A percentile compares a stretch with the other conserved stretches of the same genome.
Evolutionary conservation across 2,888 invertebrate species (phyloP).

Genomic region (Bibio marci): DNA sequence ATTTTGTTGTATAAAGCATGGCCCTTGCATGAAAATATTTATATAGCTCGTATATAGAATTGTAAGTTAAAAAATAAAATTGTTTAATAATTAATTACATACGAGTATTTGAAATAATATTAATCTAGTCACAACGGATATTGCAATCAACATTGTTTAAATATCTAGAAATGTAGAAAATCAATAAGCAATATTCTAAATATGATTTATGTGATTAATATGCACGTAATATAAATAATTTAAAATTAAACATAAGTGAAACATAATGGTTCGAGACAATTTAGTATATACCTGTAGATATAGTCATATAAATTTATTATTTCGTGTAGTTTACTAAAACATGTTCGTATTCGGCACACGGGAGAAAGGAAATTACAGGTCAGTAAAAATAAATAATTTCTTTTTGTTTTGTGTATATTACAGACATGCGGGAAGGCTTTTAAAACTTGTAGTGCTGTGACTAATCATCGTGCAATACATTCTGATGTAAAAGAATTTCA

Average conservation of each 20-base stretch:
- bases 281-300: constrained; percentile 8
- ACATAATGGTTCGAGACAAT: constrained; percentile 9
- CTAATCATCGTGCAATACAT: constrained; percentile 11
- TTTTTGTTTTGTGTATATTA: constrained; percentile 5
- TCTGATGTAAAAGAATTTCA: constrained; percentile 8
- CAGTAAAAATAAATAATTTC: constrained; percentile 6
- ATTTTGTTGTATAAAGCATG: no score
- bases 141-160: constrained; percentile 2
- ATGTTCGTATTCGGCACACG: constrained; percentile 10
- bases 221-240: constrained; percentile 9
- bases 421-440: constrained; percentile 12
- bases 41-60: no score
- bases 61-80: no score
- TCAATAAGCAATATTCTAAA: constrained; percentile 8
- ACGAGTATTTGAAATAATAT: no score
- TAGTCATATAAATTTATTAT: constrained; percentile 10
- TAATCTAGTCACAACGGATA: no score
- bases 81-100: no score
- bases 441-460: constrained; percentile 11
- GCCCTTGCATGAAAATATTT: no score
- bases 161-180: constrained; percentile 10
- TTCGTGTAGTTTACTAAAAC: constrained; percentile 11
- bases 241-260: constrained; percentile 10
- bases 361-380: constrained; percentile 11
- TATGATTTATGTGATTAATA: constrained; percentile 10